These are phyloP conservation scores for Micrasema longulum DNA, from an alignment of 1,140 invertebrate species.

Conservation along the genomic window DNA sequence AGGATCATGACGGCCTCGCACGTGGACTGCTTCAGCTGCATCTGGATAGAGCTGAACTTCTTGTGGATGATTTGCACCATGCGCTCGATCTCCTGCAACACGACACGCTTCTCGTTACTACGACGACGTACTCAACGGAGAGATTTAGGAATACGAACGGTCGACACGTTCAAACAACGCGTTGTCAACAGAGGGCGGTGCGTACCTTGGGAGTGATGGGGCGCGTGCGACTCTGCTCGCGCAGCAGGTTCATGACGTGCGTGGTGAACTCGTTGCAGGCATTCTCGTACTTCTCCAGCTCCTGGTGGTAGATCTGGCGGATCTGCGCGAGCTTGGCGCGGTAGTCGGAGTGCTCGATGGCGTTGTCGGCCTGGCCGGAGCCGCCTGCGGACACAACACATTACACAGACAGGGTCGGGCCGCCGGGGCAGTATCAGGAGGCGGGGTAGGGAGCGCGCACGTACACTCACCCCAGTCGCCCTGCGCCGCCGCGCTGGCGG, in stretches of 20 bases:
- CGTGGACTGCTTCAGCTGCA: constrained; percentile 99
- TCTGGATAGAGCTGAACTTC: constrained; percentile 99
- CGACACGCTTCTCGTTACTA: too few relatives aligned
- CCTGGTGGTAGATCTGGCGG: constrained; percentile 98
- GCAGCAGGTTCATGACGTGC: constrained; percentile 97
- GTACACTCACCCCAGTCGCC: constrained; percentile 71
- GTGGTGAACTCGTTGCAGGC: constrained; percentile 99
- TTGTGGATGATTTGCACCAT: constrained; percentile 99
- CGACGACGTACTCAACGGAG: too few relatives aligned
- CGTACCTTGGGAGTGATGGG: constrained; percentile 86
- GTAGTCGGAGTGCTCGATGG: constrained; percentile 99
- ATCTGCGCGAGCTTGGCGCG: constrained; percentile 99
- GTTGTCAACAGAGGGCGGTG: too few relatives aligned
- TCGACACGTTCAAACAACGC: too few relatives aligned
- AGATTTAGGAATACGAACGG: too few relatives aligned
- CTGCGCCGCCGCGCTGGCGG: constrained; percentile 89
- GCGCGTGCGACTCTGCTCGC: constrained; percentile 96
- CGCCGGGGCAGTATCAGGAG: not conserved
- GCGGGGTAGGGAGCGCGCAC: constrained; percentile 18
- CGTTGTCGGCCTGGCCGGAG: constrained; percentile 86
- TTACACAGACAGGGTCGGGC: constrained; percentile 3
- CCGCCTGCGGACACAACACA: constrained; percentile 56
- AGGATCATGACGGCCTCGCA: constrained; percentile 99
- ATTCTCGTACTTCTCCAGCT: constrained; percentile 99
- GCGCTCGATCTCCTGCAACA: constrained; percentile 93